phyloP scores from a whole-genome alignment of 2,113 vertebrate genomes.

The Charadrius vociferus region DNA sequence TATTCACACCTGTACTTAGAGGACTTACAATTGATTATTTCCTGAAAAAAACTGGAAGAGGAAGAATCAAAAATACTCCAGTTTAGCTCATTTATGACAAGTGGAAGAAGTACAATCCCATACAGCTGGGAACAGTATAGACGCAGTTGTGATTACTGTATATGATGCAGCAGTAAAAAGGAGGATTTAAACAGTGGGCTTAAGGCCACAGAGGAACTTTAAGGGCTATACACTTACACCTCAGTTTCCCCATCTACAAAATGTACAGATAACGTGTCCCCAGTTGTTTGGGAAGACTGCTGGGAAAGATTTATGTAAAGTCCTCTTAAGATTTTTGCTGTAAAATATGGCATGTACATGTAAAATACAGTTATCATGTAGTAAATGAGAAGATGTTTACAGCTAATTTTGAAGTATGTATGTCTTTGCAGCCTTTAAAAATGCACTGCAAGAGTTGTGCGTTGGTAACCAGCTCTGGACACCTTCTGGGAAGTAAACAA shows the following conservation, averaged over 20 bases:
- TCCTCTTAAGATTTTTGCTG: neutral
- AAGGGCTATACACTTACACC: neutral
- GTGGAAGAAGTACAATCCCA: neutral
- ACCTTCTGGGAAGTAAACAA: constrained; percentile 84
- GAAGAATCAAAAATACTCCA: neutral
- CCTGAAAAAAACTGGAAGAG: neutral
- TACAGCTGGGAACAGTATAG: neutral
- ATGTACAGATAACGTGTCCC: neutral
- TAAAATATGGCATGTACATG: accelerated
- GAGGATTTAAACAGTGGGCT: neutral
- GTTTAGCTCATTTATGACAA: neutral
- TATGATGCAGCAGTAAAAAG: neutral
- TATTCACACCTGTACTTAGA: neutral
- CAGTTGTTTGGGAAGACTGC: neutral
- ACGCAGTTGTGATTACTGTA: neutral
- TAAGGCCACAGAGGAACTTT: neutral
- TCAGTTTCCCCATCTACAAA: neutral
- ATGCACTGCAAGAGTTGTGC: constrained; percentile 93
- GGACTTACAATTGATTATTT: neutral
- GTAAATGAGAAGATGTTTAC: neutral
- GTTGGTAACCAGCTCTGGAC: constrained; percentile 94
- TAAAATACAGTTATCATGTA: neutral
- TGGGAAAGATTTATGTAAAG: neutral
- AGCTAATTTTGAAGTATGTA: neutral
- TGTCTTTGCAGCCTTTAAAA: constrained; percentile 84